Evolutionary conservation across 1,140 invertebrate species (phyloP).

Genomic region (Drosophila rufa): DNA sequence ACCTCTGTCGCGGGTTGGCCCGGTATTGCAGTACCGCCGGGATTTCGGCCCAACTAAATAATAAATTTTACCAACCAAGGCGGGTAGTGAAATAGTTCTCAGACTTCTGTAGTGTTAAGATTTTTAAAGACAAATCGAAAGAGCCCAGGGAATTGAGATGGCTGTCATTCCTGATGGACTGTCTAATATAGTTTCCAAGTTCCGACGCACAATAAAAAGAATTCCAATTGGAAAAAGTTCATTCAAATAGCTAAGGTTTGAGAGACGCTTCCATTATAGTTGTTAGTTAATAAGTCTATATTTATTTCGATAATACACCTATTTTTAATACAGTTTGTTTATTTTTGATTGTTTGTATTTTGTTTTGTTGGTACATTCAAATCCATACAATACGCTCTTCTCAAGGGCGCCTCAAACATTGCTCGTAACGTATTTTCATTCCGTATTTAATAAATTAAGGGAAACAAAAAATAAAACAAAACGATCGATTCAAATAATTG

Average conservation of each 20-base stretch:
- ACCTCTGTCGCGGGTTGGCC: slow-evolving; percentile 62
- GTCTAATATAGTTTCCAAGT: no score
- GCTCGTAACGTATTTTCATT: slow-evolving; percentile 31
- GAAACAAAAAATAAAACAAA: slow-evolving; percentile 34
- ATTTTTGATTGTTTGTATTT: slow-evolving; percentile 57
- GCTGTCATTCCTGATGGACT: no score
- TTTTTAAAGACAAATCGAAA: no score
- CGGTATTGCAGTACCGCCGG: slow-evolving; percentile 87
- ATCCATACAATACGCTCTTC: slow-evolving; percentile 55
- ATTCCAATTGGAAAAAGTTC: background rate
- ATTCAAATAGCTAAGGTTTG: background rate
- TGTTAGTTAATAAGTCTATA: slow-evolving; percentile 62
- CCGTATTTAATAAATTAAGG: slow-evolving; percentile 16
- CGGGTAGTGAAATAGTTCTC: no score
- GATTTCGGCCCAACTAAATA: slow-evolving; percentile 56
- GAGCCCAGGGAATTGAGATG: no score
- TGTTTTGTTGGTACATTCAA: slow-evolving; percentile 57
- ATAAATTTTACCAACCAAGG: slow-evolving; percentile 21
- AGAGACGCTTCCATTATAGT: background rate
- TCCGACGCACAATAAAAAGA: slow-evolving; percentile 64
- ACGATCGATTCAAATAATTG: slow-evolving; percentile 47
- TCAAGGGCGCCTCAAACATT: slow-evolving; percentile 46
- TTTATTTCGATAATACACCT: slow-evolving; percentile 79
- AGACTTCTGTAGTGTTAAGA: no score
- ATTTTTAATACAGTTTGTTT: slow-evolving; percentile 75